These are phyloP conservation scores for Austrolebias charrua DNA, from an alignment of 2,797 vertebrate species.

Conservation along the genomic window DNA sequence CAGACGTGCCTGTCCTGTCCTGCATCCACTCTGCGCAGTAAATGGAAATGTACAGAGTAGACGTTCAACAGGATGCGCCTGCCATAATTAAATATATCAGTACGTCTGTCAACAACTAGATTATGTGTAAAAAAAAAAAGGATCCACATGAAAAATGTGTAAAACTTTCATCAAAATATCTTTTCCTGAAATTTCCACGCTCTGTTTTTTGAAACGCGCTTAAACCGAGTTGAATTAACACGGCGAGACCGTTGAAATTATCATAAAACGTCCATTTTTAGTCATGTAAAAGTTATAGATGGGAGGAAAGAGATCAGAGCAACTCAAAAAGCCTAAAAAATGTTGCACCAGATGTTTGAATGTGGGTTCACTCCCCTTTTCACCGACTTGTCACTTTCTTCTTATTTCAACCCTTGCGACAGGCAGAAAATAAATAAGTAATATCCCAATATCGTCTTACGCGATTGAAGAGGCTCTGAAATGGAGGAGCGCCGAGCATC, in stretches of 20 bases:
- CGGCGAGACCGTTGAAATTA: constrained; percentile 15
- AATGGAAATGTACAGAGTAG: constrained; percentile 19
- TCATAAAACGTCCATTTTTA: constrained; percentile 27
- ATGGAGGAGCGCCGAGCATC: constrained; percentile 60
- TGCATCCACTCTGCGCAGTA: constrained; percentile 33
- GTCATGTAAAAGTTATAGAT: constrained; percentile 40
- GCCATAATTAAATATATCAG: constrained; percentile 12
- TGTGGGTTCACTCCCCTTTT: constrained; percentile 32
- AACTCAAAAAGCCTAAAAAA: constrained; percentile 29
- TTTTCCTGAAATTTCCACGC: neutral
- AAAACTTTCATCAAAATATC: constrained; percentile 16
- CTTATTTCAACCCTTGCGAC: constrained; percentile 54
- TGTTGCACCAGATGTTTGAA: constrained; percentile 13
- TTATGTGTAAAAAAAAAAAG: constrained; percentile 12
- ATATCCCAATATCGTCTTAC: constrained; percentile 73
- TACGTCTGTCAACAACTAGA: constrained; percentile 1
- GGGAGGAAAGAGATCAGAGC: constrained; percentile 38
- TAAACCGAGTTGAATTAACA: constrained; percentile 19
- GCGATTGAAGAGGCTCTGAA: constrained; percentile 61
- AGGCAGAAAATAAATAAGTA: constrained; percentile 75
- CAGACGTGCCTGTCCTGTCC: constrained; percentile 26
- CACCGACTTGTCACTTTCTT: constrained; percentile 53
- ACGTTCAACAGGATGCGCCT: constrained; percentile 6
- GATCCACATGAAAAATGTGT: constrained; percentile 28
- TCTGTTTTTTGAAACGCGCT: constrained; percentile 8